Base-by-base conservation (phyloP, 2,888 invertebrate genomes). In the Clostera curtula region DNA sequence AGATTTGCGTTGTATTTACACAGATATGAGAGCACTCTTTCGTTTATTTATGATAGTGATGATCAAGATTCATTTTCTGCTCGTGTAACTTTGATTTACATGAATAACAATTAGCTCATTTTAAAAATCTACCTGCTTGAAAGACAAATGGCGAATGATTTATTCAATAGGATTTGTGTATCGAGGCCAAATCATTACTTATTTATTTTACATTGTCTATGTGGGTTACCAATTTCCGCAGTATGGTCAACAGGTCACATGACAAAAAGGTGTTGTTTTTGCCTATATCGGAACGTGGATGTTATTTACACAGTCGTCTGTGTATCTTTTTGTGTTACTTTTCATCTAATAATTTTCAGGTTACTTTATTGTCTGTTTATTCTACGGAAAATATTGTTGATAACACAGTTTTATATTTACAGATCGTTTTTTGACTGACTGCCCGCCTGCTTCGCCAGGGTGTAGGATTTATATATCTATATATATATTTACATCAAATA, bases 81-180 rank as follows among this genome's bases (percentile, higher is more conserved):
- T 66, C 76, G 76, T 77, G 79, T 79, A 75, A 75, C 62, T 64
- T 64, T 62, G 48, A 75, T 79, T 72, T 72, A 67, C 69, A 75
- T 80, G 72, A 73, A 82, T 72, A 72, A 73, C 63, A 76, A 77
- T 74, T 69, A 71, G 62, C 68, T 68, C 40, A 60, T 71, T 77
- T 72, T 55, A 61, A 70, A 70, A 73, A 74, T 71, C 59, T 75
- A 80, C 76, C 76, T 79, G 79, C 65, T 68, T 60, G 64, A 61
- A 68, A 71, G 71, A 72, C 62, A 71, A 71, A 77, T 72, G 49
- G 67, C 53, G 42, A 60, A 65, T 72, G 71, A 71, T 72, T 73
- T 75, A 79, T 80, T 76, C 70, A 63, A 60, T 49, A 51, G 43
- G 49, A 42, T 50, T 51, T 57, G 57, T 52, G n/a, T 68, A 74